Base-by-base conservation (phyloP, 2,888 invertebrate species). In the Gnatocerus cornutus region DNA sequence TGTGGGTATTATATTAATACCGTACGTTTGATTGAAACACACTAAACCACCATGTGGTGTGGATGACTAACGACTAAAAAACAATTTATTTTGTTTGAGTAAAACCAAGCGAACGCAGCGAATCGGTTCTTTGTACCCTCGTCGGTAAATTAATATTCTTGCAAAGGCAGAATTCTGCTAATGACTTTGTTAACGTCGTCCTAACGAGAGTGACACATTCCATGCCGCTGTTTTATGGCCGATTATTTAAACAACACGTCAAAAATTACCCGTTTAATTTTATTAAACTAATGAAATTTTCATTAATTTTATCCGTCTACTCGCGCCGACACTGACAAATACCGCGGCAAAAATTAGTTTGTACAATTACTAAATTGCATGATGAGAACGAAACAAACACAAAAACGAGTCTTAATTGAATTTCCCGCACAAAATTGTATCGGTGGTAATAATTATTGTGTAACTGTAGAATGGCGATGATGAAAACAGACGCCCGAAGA, bases 331-430 rank as follows among this genome's bases (percentile, higher is more conserved):
- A 65, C 66, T 67, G 66, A 67, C 66, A 67, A 67, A 67, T 46
- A 67, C 59, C 59, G 27, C 66, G 59, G 59, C 59, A 67, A 67
- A 67, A 67, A 67, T 67, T 67, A 67, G 59, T 67, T 67, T 67
- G 59, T 59, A 67, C 66, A 67, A 67, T 67, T 67, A 67, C 52
- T 30, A 67, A 67, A 67, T 67, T 67, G 66, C 66, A 67, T 58
- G 56, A 58, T 48, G 65, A 45, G 53, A 64, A 50, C 50, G 56
- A 65, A 55, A 65, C 56, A 37, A 56, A 37, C 46, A 56, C 48
- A 48, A 65, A 55, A 65, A 62, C 45, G 39, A 27, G 12, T 46
- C 55, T 33, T 65, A 65, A 65, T 65, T 65, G 56, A 56, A 65
- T 56, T 65, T 56, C 21, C 56, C 41, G 16, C 56, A 13, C 59